Base-by-base conservation (phyloP, 2,888 invertebrate genomes). In the Andrena dorsata region DNA sequence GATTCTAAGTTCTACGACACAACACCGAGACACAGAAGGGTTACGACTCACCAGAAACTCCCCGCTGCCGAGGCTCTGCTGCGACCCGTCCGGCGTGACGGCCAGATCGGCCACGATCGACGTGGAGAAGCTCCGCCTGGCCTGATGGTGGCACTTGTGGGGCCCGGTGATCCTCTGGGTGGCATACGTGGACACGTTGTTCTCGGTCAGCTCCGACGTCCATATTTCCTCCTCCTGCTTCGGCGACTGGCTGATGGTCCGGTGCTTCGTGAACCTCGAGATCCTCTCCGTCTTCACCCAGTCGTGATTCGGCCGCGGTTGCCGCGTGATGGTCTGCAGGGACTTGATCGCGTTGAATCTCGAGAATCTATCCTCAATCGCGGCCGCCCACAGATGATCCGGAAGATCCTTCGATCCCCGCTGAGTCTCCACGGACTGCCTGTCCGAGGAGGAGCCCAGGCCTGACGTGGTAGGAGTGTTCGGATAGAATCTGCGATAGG, bases 21-120 rank as follows among this genome's bases (percentile, higher is more conserved):
- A 69, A 87, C 85, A 85, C 16, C 64, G 65, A 82, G 30, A 76
- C 41, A 78, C 61, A 53, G 16, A 76, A 64, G 26, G 16, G 0
- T 2, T 2, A 1, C 20, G 53, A 92, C 92, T 92, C 86, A 92
- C 92, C 92, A 91, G 74, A 82, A 92, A 92, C 69, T 92, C 92
- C 23, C 86, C 90, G 72, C 92, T 92, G 58, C 89, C 92, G 16
- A 92, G 90, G 60, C 92, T 92, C 86, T 92, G 92, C 77, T 92
- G 92, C 6, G 92, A 92, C n/a, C 92, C 92, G 13, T 88, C 90
- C 0, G 92, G 92, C 1, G 92, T 89, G 16, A 86, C 82, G 2
- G 92, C 91, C 0, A 92, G 86, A 77, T 92, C 92, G 30, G 92
- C 91, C 56, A 92, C 92, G 70, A 92, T 91, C 32, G 92, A 92